Evolutionary conservation across 2,797 vertebrate species (phyloP).

Genomic region (Darevskia nairensis): DNA sequence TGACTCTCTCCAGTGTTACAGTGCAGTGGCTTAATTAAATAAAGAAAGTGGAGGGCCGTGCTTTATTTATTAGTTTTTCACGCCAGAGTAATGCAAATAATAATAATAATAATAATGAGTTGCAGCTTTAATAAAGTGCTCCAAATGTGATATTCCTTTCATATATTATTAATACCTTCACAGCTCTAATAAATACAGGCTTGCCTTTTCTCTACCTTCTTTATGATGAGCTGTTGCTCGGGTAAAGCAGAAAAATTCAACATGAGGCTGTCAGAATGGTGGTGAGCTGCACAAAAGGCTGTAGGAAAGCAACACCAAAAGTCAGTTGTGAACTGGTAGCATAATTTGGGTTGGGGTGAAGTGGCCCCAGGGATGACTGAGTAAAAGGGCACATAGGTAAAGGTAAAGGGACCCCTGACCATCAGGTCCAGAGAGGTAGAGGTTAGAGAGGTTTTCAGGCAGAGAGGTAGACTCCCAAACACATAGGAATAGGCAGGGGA

Average conservation of each 20-base stretch:
- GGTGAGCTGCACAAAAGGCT: slow-evolving; percentile 28
- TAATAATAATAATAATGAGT: slow-evolving; percentile 36
- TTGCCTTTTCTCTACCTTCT: slow-evolving; percentile 57
- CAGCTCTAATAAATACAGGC: slow-evolving; percentile 55
- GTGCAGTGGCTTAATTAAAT: slow-evolving; percentile 69
- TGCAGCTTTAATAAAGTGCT: slow-evolving; percentile 58
- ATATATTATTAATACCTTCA: slow-evolving; percentile 61
- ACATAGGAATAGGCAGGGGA: not conserved
- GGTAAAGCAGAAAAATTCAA: slow-evolving; percentile 46
- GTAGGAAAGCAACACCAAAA: slow-evolving; percentile 45
- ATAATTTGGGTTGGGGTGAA: not conserved
- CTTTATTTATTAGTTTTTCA: slow-evolving; percentile 66
- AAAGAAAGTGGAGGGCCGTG: slow-evolving; percentile 51
- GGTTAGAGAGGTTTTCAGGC: too few species aligned
- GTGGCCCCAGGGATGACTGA: not conserved
- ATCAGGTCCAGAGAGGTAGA: too few species aligned
- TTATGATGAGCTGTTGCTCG: slow-evolving; percentile 54
- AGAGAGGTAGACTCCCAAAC: not conserved
- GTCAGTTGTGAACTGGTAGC: slow-evolving; percentile 3
- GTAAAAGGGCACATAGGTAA: not conserved
- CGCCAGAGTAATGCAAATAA: slow-evolving; percentile 56
- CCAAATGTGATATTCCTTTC: slow-evolving; percentile 62
- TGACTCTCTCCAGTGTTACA: slow-evolving; percentile 41
- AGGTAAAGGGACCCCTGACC: too few species aligned
- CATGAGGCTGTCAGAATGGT: slow-evolving; percentile 58